Evolutionary conservation across 2,888 invertebrate genomes (phyloP), one percentile per base, ranked within the genome.

Genomic region (Microctonus brassicae): DNA sequence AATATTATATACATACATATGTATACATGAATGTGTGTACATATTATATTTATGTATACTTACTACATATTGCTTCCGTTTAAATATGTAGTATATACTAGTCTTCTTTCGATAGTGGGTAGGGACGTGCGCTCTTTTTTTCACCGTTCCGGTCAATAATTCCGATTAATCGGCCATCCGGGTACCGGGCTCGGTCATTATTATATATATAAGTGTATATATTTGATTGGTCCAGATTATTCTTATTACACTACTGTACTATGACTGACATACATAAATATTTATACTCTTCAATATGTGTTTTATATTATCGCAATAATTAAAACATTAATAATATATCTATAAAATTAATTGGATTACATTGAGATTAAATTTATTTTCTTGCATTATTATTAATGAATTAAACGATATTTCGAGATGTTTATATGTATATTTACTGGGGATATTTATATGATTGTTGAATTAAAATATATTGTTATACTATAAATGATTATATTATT

Each of bases 61-160:
- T 10, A n/a, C 10, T 58, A 34, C 17, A 29, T 55, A 29, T 55
- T 24, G 34, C 24, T 65, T 65, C 55, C 36, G 33, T 53, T 67
- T 67, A 9, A 5, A 64, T 10, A n/a, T n/a, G n/a, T n/a, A n/a
- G n/a, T n/a, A n/a, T n/a, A n/a, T n/a, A n/a, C n/a, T 33, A 36
- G 13, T 58, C 36, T 29, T 26, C 66, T 55, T 67, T 42, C 58
- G 58, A 39, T 39, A 33, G 6, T 72, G 74, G 76, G 76, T 69
- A 73, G 74, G 76, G 76, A 73, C 74, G 70, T 63, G 17, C 17
- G 20, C 47, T 47, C 68, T 75, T 67, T 65, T 76, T 75, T 75
- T 72, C 70, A 72, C 73, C 72, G 75, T 76, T 76, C 74, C 75
- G 75, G 76, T 75, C 76, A 73, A 74, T 71, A 74, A 74, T 75